Conservation (phyloP, 1,140 invertebrate genomes). For the Sminthurinus signatus region DNA sequence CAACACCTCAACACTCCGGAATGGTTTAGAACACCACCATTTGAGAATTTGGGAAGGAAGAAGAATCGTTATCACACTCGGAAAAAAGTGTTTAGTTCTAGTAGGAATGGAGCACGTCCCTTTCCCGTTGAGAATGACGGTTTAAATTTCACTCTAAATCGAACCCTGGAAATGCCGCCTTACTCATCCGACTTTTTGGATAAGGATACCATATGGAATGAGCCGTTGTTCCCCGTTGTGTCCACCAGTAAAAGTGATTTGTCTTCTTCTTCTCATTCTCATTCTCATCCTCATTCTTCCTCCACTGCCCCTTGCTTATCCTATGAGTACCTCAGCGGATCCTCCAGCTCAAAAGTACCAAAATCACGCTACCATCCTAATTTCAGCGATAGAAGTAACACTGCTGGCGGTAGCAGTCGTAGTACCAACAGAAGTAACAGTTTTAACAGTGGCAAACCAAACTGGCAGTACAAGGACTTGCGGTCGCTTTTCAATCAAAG, state of each 20-base stretch:
- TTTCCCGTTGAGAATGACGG: conserved; percentile 2
- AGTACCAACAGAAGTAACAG: too few relatives aligned
- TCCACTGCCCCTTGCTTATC: conserved; percentile 24
- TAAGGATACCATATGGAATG: conserved; percentile 30
- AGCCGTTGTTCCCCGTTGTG: conserved; percentile 26
- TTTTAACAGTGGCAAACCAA: too few relatives aligned
- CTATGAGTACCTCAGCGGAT: conserved; percentile 26
- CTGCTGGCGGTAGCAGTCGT: too few relatives aligned
- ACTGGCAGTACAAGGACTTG: conserved; percentile 35
- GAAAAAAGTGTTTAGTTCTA: background rate
- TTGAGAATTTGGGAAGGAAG: background rate
- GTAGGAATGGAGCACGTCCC: too few relatives aligned
- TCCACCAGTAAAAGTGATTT: conserved; percentile 16
- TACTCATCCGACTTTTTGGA: conserved; percentile 31
- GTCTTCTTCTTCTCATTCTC: conserved; percentile 15
- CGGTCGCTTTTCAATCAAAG: conserved; percentile 34
- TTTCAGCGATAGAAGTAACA: too few relatives aligned
- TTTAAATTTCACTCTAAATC: conserved; percentile 26
- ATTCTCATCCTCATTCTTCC: too few relatives aligned
- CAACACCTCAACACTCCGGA: conserved; percentile 28
- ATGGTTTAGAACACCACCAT: conserved; percentile 15
- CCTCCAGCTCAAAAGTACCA: background rate
- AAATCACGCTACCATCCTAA: background rate
- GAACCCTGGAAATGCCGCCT: conserved; percentile 31
- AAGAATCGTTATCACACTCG: background rate